phyloP scores from a whole-genome alignment of 2,888 invertebrate genomes.

The Rhimphoctona megacephalus region DNA sequence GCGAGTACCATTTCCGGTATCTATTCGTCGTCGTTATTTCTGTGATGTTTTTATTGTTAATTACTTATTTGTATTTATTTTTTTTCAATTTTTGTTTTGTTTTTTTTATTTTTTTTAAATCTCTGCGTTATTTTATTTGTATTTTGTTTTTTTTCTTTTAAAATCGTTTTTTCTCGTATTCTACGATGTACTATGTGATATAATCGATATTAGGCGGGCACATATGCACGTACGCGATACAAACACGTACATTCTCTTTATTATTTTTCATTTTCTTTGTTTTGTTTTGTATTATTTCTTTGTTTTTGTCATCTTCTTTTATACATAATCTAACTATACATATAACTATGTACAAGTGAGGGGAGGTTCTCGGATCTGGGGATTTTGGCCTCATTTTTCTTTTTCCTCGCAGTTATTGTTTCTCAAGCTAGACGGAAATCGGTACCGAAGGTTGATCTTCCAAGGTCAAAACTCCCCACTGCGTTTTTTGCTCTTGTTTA shows the following conservation, averaged over 20 bases:
- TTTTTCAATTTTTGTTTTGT: background rate
- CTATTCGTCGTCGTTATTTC: conserved; percentile 4
- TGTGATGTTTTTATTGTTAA: conserved; percentile 1
- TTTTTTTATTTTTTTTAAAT: conserved; percentile 1
- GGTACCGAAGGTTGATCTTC: background rate
- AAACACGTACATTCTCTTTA: conserved; percentile 14
- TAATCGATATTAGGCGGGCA: conserved; percentile 58
- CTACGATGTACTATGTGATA: conserved; percentile 63
- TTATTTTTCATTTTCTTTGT: conserved; percentile 52
- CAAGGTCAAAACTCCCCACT: background rate
- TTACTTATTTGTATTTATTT: background rate
- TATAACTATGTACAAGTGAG: conserved; percentile 84
- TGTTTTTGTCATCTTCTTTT: conserved; percentile 60
- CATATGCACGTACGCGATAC: conserved; percentile 48
- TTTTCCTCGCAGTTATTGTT: conserved; percentile 11
- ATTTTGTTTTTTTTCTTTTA: background rate
- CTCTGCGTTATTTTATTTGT: conserved; percentile 17
- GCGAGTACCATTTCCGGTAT: conserved; percentile 9
- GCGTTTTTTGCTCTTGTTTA: background rate
- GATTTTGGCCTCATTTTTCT: conserved; percentile 25
- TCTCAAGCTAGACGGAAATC: background rate
- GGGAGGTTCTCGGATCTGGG: conserved; percentile 60
- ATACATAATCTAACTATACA: conserved; percentile 84
- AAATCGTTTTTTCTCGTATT: background rate
- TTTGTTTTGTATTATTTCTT: conserved; percentile 58